Evolutionary conservation across 2,113 vertebrate genomes (phyloP).

Genomic region (Butorides virescens): DNA sequence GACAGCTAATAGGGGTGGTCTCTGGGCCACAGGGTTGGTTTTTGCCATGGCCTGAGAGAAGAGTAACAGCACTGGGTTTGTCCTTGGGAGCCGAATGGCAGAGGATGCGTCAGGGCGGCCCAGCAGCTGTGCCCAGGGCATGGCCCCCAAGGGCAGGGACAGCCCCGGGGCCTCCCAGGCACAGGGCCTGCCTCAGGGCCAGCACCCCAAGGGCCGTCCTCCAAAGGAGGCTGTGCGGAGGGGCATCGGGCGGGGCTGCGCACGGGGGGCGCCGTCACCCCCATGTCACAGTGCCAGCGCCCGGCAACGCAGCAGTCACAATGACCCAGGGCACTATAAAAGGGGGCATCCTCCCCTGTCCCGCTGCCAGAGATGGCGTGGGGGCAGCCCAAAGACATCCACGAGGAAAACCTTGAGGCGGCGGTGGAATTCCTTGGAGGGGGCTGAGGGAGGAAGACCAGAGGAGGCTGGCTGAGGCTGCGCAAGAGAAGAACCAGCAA

Average conservation of each 20-base stretch:
- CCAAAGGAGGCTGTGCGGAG: background rate
- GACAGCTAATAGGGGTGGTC: background rate
- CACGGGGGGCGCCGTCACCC: fast-evolving
- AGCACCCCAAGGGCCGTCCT: background rate
- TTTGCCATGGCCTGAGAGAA: background rate
- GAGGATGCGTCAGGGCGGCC: fast-evolving
- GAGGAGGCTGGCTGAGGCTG: too few species aligned
- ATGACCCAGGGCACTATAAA: background rate
- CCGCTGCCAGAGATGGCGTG: background rate
- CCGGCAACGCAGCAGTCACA: fast-evolving
- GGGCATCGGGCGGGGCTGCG: fast-evolving
- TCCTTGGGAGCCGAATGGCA: too few species aligned
- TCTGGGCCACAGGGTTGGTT: background rate
- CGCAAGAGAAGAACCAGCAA: too few species aligned
- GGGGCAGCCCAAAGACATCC: fast-evolving
- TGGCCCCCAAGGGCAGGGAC: background rate
- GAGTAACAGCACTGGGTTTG: background rate
- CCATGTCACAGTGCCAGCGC: background rate
- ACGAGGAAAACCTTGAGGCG: background rate
- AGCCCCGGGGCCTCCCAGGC: too few species aligned
- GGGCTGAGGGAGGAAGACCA: background rate
- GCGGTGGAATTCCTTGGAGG: background rate
- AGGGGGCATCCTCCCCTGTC: background rate
- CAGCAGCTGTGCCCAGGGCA: background rate
- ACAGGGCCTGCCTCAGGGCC: background rate